Evolutionary conservation across 1,140 invertebrate species (phyloP), one percentile per base, ranked within the genome.

Genomic region (Pentalonia nigronervosa): DNA sequence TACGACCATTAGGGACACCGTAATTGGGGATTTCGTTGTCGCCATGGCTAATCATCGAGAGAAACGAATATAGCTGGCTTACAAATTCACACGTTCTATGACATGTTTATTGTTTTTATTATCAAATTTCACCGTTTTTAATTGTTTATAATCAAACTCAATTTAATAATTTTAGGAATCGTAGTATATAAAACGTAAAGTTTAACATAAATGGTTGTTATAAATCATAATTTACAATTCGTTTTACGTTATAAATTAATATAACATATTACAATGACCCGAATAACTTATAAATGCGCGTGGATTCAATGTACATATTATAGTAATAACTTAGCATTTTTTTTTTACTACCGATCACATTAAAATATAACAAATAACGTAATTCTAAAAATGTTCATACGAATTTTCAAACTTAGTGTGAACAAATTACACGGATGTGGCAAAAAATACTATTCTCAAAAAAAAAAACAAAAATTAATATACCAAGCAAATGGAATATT

Each of bases 91-190:
- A 76, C 60, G 60, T 17, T n/a, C 30, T 17, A 76, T 76, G n/a
- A 76, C 60, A 76, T n/a, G 60, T 76, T 76, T 76, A 76, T 76
- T 76, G 60, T n/a, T 76, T 76, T 76, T 76, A 76, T 76, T n/a
- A 6, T 34, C 60, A 17, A 76, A 76, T 34, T 76, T 76, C n/a
- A n/a, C 60, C 6, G 56, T 67, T 67, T 67, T 67, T 67, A 76
- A 76, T 76, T 76, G 30, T 17, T 17, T n/a, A n/a, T n/a, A 76
- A 76, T 76, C 60, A 76, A n/a, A 14, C 6, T 76, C n/a, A 76
- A 76, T 76, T 76, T 76, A 76, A n/a, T 76, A n/a, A 76, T n/a
- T 76, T 1, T 76, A 14, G 8, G 60, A 20, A n/a, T 76, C 23
- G 60, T 17, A 76, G 60, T 76, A n/a, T 76, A 34, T 76, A 76